phyloP scores from a whole-genome alignment of 2,113 vertebrate species.

The Chaetodon auriga region DNA sequence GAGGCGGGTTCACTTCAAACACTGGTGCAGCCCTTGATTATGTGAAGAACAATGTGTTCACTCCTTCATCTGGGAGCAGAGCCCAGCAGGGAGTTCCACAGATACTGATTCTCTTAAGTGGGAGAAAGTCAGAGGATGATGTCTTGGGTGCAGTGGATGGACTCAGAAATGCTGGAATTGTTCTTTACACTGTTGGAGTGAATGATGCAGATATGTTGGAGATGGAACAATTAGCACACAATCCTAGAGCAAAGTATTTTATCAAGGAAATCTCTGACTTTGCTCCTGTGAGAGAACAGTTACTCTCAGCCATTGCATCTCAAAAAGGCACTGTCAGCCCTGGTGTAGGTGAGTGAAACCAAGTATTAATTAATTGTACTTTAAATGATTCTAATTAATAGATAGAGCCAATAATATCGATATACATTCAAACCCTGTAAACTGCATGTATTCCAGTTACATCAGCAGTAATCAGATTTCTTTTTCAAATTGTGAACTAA shows the following conservation, averaged over 20 bases:
- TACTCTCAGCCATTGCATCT: conserved; percentile 67
- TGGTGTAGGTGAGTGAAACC: conserved; percentile 70
- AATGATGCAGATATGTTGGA: conserved; percentile 63
- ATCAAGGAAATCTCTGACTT: conserved; percentile 71
- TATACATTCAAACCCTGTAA: neutral
- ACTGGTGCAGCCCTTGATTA: conserved; percentile 76
- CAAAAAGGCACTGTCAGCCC: conserved; percentile 30
- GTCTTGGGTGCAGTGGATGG: conserved; percentile 49
- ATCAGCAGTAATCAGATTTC: neutral
- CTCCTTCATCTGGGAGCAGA: conserved; percentile 77
- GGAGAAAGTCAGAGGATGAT: conserved; percentile 76
- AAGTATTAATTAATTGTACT: neutral
- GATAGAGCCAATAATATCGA: neutral
- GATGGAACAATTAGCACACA: conserved; percentile 68
- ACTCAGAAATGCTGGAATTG: conserved; percentile 71
- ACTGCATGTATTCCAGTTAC: neutral
- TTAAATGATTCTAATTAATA: neutral
- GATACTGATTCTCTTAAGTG: conserved; percentile 79
- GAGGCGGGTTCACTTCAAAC: conserved; percentile 71
- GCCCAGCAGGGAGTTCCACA: conserved; percentile 74
- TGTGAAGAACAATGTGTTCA: conserved; percentile 73
- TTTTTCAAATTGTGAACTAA: conserved; percentile 8
- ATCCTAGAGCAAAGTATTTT: conserved; percentile 55
- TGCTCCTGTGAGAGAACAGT: conserved; percentile 59
- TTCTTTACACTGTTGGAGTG: conserved; percentile 70